Evolutionary conservation across 2,888 invertebrate species (phyloP), one percentile per base, ranked within the genome.

Genomic region (Pterobdella sp.): DNA sequence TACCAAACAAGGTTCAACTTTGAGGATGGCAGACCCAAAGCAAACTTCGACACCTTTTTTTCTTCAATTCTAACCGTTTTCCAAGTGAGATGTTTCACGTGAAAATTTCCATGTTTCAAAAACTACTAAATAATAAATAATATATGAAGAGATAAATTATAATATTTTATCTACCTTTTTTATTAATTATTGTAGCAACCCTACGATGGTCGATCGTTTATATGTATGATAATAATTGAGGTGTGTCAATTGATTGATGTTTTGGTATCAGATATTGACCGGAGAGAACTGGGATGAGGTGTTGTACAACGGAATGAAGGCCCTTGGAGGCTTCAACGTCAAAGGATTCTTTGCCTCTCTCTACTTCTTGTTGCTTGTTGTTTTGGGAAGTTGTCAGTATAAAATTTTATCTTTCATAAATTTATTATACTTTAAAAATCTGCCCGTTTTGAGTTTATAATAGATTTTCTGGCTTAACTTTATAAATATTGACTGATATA

Each of bases 211-310:
- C n/a, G n/a, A n/a, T n/a, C n/a, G n/a, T n/a, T n/a, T n/a, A n/a
- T n/a, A n/a, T n/a, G n/a, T n/a, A n/a, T n/a, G n/a, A n/a, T n/a
- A n/a, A n/a, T n/a, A n/a, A n/a, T n/a, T n/a, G n/a, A n/a, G 3
- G 14, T 22, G 36, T n/a, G 14, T 0, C 34, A 18, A 52, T n/a
- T n/a, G n/a, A n/a, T n/a, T n/a, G n/a, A n/a, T n/a, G n/a, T n/a
- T n/a, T n/a, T n/a, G n/a, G n/a, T n/a, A n/a, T n/a, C 86, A 97
- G 95, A 97, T 99, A 85, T 87, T 99, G 85, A 99, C 98, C 81
- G 97, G 97, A 82, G 98, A 99, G 89, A 98, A 99, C 88, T 98
- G 98, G 98, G 99, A 99, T 85, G 96, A 96, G 88, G 96, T 99
- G 79, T 99, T 99, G 98, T 98, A 99, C 86, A 89, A 93, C 85